Evolutionary conservation across 2,888 invertebrate genomes (phyloP).

Genomic region (Cerastoderma edule): DNA sequence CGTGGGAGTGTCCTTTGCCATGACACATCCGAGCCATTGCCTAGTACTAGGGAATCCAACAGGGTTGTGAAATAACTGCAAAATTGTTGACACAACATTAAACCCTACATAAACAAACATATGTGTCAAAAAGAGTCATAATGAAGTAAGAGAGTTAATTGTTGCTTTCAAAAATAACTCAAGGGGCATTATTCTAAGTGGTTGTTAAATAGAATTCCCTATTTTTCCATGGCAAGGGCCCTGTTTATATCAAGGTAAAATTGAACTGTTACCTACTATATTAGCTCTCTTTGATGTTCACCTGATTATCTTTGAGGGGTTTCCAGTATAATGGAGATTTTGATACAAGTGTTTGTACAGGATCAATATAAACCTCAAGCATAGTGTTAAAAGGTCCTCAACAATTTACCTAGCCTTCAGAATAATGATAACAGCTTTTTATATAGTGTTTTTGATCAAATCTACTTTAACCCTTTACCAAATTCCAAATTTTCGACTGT

Average conservation of each 20-base stretch:
- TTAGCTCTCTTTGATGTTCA: slow-evolving; percentile 14
- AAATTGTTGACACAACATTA: too few species aligned
- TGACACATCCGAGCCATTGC: too few species aligned
- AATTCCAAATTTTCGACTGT: too few species aligned
- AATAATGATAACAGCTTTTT: neutral
- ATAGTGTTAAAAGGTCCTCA: slow-evolving; percentile 17
- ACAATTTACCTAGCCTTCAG: slow-evolving; percentile 1
- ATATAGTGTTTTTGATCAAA: slow-evolving; percentile 4
- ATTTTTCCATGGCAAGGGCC: neutral
- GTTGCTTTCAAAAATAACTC: neutral
- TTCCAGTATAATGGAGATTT: slow-evolving; percentile 15
- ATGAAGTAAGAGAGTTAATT: neutral
- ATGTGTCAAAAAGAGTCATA: too few species aligned
- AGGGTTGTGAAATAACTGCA: too few species aligned
- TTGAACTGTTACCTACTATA: slow-evolving; percentile 1
- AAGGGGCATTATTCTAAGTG: neutral
- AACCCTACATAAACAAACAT: too few species aligned
- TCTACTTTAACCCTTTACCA: slow-evolving; percentile 6
- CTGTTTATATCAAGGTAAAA: neutral
- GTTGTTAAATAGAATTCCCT: too few species aligned
- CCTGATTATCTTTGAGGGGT: slow-evolving; percentile 10
- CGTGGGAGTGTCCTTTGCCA: too few species aligned
- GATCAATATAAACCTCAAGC: neutral
- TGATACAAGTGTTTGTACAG: slow-evolving; percentile 20
- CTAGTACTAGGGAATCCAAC: too few species aligned